Percentiles rank a stretch among this genome's conserved stretches.
Conservation (phyloP, 2,888 invertebrate species). For the Cactoblastis cactorum region DNA sequence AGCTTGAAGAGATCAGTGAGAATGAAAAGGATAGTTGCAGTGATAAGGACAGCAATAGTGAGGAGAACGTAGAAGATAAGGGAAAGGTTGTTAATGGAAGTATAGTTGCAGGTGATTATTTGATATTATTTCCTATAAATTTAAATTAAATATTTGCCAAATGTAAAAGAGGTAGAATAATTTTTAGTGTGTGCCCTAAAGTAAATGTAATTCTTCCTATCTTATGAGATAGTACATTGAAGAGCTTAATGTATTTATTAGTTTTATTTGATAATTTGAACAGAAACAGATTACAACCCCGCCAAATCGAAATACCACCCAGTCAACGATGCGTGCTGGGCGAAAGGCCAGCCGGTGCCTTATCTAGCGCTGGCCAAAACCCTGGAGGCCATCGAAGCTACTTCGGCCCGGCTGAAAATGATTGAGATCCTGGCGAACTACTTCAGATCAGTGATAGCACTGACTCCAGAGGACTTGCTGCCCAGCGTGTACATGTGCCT, state of each 20-base stretch:
- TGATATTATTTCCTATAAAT: background rate
- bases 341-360: constrained; percentile 87
- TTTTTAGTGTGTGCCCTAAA: too few relatives aligned
- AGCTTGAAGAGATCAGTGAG: constrained; percentile 18
- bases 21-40: constrained; percentile 17
- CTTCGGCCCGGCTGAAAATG: constrained; percentile 91
- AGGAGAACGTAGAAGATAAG: constrained; percentile 21
- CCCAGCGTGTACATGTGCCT: constrained; percentile 95
- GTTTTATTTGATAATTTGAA: too few relatives aligned
- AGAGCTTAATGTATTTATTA: too few relatives aligned
- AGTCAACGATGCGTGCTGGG: constrained; percentile 90
- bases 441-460: constrained; percentile 90
- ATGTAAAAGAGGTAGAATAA: too few relatives aligned
- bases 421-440: constrained; percentile 95
- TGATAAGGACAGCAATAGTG: constrained; percentile 11
- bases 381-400: constrained; percentile 92
- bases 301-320: constrained; percentile 87
- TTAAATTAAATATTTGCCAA: background rate
- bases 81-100: constrained; percentile 20
- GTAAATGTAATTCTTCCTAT: too few relatives aligned
- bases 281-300: constrained; percentile 83
- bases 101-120: constrained; percentile 36
- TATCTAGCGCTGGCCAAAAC: constrained; percentile 95
- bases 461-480: constrained; percentile 93
- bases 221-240: too few relatives aligned